phyloP scores from a whole-genome alignment of 2,888 invertebrate species.

The Onchidella celtica region DNA sequence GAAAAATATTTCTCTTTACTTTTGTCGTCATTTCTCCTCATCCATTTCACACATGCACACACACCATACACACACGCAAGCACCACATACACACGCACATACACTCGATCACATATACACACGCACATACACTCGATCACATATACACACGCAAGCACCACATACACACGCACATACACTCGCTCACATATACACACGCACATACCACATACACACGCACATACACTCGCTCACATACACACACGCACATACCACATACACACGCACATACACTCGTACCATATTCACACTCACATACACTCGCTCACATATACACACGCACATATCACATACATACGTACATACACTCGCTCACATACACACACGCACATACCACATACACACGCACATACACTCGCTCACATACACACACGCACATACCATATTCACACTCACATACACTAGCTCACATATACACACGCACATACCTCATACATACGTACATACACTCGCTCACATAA shows the following conservation, averaged over 20 bases:
- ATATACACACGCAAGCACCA: neutral
- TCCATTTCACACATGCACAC: no score
- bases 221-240: neutral
- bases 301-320: neutral
- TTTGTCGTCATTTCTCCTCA: no score
- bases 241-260: neutral
- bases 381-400: constrained; percentile 2
- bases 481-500: neutral
- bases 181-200: constrained; percentile 24
- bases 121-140: neutral
- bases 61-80: no score
- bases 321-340: constrained; percentile 1
- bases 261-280: no score
- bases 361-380: neutral
- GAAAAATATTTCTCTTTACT: no score
- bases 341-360: neutral
- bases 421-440: neutral
- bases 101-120: constrained; percentile 3
- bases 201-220: neutral
- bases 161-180: neutral
- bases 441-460: constrained; percentile 20
- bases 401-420: neutral
- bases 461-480: neutral
- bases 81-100: neutral
- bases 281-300: neutral